Percentiles rank a stretch among this genome's conserved stretches.
phyloP scores from a whole-genome alignment of 92 coral and sea anemone genomes.

The Diadumene lineata region DNA sequence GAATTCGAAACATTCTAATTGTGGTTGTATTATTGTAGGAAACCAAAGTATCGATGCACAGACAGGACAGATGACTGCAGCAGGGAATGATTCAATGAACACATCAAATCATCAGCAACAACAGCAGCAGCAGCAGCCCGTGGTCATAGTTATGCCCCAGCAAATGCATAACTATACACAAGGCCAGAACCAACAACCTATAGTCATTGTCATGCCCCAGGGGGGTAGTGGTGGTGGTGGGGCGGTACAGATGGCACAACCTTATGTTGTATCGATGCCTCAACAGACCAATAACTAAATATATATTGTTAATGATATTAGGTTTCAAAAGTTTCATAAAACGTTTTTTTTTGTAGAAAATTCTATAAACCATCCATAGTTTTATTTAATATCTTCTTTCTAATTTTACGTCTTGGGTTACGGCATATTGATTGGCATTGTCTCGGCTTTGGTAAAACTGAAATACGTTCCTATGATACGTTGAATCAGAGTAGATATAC shows the following conservation, averaged over 20 bases:
- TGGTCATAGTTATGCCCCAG: conserved; percentile 85
- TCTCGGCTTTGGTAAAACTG: too few relatives aligned
- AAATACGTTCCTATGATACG: too few relatives aligned
- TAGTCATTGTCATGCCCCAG: conserved; percentile 89
- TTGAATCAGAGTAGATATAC: too few relatives aligned
- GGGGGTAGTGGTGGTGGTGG: conserved; percentile 55
- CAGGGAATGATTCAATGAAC: conserved; percentile 45
- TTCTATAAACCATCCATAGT: neutral
- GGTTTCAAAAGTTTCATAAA: neutral
- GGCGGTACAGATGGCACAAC: conserved; percentile 70
- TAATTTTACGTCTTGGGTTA: neutral
- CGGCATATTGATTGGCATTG: neutral
- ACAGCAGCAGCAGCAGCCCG: conserved; percentile 56
- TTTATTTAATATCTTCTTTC: neutral
- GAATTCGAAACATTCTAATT: too few relatives aligned
- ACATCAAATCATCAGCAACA: conserved; percentile 33
- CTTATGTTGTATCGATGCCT: conserved; percentile 78
- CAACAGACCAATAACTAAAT: conserved; percentile 46
- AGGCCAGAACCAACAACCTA: conserved; percentile 73
- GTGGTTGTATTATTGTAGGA: neutral
- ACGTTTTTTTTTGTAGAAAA: too few relatives aligned
- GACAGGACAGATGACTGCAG: conserved; percentile 32
- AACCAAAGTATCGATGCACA: conserved; percentile 21
- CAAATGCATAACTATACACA: conserved; percentile 49
- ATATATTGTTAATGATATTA: neutral